Percentiles rank a stretch among this genome's conserved stretches.
Evolutionary conservation across 2,797 vertebrate species (phyloP).

Genomic region (Cossypha polioptera): DNA sequence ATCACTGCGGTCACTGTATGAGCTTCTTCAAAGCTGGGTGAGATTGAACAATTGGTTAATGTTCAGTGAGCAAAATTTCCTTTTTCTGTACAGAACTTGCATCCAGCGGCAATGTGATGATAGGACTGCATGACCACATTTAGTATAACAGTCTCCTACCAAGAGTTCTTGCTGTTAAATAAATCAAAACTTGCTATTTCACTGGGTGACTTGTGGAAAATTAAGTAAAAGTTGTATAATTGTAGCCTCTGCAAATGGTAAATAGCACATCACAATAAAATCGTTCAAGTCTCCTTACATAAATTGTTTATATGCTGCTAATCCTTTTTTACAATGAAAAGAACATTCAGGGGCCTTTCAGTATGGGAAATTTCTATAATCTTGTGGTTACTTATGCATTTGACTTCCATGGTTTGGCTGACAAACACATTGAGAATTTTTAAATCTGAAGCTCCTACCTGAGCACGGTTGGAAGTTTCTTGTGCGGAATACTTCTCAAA

Average conservation of each 20-base stretch:
- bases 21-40: not conserved
- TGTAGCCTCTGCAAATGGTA: not conserved
- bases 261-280: not conserved
- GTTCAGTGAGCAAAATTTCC: not conserved
- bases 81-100: not conserved
- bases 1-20: not conserved
- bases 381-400: not conserved
- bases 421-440: not conserved
- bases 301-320: constrained; percentile 11
- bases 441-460: not conserved
- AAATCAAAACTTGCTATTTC: constrained; percentile 22
- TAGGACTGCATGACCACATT: constrained; percentile 6
- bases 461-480: not conserved
- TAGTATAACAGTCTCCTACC: not conserved
- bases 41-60: not conserved
- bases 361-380: not conserved
- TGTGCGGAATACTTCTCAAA: not conserved
- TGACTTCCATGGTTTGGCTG: not conserved
- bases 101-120: not conserved
- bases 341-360: not conserved
- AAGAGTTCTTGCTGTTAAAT: constrained; percentile 14
- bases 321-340: not conserved
- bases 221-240: constrained; percentile 15
- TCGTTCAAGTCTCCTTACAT: not conserved
- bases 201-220: not conserved